A percentile compares a stretch with the other conserved stretches of the same genome.
Evolutionary conservation across 2,113 vertebrate genomes (phyloP).

Genomic region (Heterocephalus glaber): DNA sequence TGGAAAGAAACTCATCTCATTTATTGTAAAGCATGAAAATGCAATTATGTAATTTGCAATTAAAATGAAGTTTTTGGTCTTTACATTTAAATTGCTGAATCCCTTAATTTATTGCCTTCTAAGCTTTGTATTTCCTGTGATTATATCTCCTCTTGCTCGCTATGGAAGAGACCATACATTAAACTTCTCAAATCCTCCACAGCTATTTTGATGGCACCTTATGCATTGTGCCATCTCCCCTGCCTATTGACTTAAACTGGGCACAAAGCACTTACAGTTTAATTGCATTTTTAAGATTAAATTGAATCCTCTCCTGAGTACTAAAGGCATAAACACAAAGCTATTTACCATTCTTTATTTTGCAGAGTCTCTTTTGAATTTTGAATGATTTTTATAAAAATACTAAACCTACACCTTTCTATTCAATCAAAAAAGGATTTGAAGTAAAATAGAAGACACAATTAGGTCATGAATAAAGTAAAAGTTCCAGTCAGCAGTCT

Average conservation of each 20-base stretch:
- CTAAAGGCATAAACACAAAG: constrained; percentile 33
- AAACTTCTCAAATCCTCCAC: constrained; percentile 20
- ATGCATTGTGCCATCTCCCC: constrained; percentile 2
- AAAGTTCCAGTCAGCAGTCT: constrained; percentile 33
- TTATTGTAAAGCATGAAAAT: constrained; percentile 69
- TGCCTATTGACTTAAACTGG: constrained; percentile 50
- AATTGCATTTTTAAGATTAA: constrained; percentile 66
- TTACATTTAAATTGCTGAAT: constrained; percentile 71
- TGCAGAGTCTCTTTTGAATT: constrained; percentile 40
- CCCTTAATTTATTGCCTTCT: constrained; percentile 50
- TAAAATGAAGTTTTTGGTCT: constrained; percentile 62
- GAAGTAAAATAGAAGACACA: constrained; percentile 40
- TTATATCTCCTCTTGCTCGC: constrained; percentile 27
- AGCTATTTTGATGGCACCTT: constrained; percentile 46
- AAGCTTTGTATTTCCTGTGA: constrained; percentile 59
- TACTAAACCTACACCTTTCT: constrained; percentile 16
- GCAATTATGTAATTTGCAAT: constrained; percentile 70
- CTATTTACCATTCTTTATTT: constrained; percentile 44
- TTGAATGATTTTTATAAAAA: constrained; percentile 61
- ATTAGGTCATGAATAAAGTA: constrained; percentile 9
- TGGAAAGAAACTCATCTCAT: constrained; percentile 57
- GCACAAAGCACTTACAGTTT: constrained; percentile 60
- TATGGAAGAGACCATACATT: constrained; percentile 34
- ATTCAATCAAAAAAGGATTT: constrained; percentile 47
- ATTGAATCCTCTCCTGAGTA: neutral